Percentiles rank a stretch among this genome's conserved stretches.
Evolutionary conservation across 2,888 invertebrate species (phyloP).

Genomic region (Ornithoptera priamus): DNA sequence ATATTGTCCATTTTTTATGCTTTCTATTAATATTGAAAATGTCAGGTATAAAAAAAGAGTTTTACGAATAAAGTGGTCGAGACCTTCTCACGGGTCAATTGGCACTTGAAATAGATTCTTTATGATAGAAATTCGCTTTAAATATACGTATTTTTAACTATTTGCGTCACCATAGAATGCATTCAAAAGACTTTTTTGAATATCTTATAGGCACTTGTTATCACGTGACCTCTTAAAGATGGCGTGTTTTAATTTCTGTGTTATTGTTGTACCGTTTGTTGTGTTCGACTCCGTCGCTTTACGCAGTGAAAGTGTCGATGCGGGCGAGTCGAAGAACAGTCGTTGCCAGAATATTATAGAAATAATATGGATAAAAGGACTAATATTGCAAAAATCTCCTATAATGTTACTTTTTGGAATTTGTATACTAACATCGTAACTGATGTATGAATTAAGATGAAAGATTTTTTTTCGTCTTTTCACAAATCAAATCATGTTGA

Average conservation of each 20-base stretch:
- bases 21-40: no score
- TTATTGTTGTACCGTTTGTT: neutral
- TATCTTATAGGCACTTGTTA: no score
- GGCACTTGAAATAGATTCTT: slow-evolving; percentile 4
- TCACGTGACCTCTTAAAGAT: no score
- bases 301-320: slow-evolving; percentile 69
- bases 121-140: no score
- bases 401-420: neutral
- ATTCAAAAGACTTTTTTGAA: no score
- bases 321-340: slow-evolving; percentile 36
- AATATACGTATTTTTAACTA: no score
- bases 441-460: no score
- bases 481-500: no score
- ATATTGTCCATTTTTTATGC: no score
- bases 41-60: no score
- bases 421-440: neutral
- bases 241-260: slow-evolving; percentile 2
- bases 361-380: neutral
- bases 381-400: neutral
- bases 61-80: neutral
- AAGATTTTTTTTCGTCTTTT: no score
- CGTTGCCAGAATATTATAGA: slow-evolving; percentile 31
- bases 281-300: slow-evolving; percentile 13
- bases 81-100: slow-evolving; percentile 15
- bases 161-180: no score